Conservation (phyloP, 2,113 vertebrate genomes). For the Phylloscopus trochilus region DNA sequence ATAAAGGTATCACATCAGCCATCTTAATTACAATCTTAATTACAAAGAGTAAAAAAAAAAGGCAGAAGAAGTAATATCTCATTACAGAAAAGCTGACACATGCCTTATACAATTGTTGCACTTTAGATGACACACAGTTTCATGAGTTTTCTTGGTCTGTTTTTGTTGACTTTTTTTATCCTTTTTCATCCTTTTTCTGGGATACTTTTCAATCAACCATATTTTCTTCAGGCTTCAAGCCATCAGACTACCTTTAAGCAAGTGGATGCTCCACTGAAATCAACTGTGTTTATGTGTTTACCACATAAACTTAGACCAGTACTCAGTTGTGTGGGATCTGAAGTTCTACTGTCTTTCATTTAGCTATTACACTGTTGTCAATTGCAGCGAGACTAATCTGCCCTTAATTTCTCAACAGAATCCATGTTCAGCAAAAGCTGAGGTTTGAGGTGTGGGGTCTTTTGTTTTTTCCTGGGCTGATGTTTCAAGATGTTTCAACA, state of each 20-base stretch:
- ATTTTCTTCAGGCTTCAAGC: neutral
- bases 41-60: neutral
- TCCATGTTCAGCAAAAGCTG: neutral
- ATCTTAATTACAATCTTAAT: neutral
- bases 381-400: neutral
- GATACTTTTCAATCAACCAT: neutral
- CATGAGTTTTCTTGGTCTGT: neutral
- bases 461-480: neutral
- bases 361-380: neutral
- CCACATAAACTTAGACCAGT: neutral
- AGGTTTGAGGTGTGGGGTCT: neutral
- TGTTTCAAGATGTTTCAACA: neutral
- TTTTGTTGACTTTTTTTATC: neutral
- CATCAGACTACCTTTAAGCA: neutral
- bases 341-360: neutral
- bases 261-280: neutral
- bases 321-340: neutral
- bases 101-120: neutral
- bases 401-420: neutral
- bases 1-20: neutral
- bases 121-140: neutral
- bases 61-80: neutral
- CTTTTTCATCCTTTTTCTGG: neutral
- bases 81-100: neutral
- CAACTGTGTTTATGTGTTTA: neutral